Conservation (phyloP, 1,140 invertebrate genomes). For the Halesus radiatus region DNA sequence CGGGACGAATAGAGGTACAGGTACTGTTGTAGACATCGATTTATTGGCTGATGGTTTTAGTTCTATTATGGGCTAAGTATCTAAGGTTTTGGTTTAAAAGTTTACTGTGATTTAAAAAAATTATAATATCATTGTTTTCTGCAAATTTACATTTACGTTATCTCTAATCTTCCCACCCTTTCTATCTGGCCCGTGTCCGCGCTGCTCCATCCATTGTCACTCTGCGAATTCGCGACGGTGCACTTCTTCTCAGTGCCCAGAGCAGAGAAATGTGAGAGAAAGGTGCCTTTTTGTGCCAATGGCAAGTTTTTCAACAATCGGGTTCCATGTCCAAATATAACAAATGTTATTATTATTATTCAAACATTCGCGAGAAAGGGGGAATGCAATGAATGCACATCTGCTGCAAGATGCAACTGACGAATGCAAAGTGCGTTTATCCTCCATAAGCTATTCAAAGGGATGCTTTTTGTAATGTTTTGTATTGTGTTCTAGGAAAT, state of each 20-base stretch:
- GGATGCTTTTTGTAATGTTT: no score
- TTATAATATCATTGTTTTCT: no score
- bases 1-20: no score
- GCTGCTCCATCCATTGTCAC: not conserved
- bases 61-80: no score
- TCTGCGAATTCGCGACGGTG: not conserved
- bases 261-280: no score
- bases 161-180: not conserved
- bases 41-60: no score
- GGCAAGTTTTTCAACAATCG: not conserved
- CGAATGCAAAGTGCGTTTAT: not conserved
- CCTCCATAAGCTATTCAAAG: conserved; percentile 42
- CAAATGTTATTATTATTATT: no score
- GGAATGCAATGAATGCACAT: not conserved
- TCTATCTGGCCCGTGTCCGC: not conserved
- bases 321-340: not conserved
- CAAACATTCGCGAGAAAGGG: not conserved
- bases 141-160: no score
- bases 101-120: no score
- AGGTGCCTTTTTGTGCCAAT: not conserved
- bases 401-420: conserved; percentile 43
- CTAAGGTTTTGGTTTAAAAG: no score
- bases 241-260: not conserved
- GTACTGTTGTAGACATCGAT: no score
- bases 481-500: no score